A percentile compares a stretch with the other conserved stretches of the same genome.
Conservation (phyloP, 2,888 invertebrate species). For the Bedellia somnulentella region DNA sequence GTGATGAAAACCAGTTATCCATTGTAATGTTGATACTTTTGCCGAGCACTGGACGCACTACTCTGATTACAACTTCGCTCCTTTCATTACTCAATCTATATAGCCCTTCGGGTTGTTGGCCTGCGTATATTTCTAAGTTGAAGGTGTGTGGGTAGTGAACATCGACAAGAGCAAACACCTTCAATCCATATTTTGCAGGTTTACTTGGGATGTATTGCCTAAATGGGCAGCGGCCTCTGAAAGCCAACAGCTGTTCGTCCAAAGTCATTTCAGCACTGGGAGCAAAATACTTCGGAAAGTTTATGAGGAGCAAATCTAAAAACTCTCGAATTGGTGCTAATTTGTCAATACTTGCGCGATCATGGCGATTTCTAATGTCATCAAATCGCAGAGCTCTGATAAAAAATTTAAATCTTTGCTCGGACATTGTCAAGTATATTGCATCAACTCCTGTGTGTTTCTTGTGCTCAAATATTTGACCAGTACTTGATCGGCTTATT, state of each 20-base stretch:
- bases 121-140: constrained; percentile 8
- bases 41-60: constrained; percentile 7
- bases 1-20: constrained; percentile 9
- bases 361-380: neutral
- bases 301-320: neutral
- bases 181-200: constrained; percentile 9
- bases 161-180: constrained; percentile 5
- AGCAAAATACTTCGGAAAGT: neutral
- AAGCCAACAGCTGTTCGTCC: constrained; percentile 6
- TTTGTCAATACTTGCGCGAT: neutral
- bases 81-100: constrained; percentile 7
- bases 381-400: neutral
- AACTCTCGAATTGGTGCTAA: neutral
- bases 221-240: constrained; percentile 7
- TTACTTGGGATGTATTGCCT: constrained; percentile 8
- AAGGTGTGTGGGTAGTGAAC: neutral
- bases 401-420: neutral
- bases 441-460: neutral
- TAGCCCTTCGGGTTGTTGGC: constrained; percentile 9
- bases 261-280: constrained; percentile 4
- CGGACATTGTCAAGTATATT: neutral
- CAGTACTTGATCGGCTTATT: neutral
- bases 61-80: constrained; percentile 7
- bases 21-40: constrained; percentile 7
- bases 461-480: neutral